Evolutionary conservation across 2,888 invertebrate species (phyloP), one percentile per base, ranked within the genome.

Genomic region (Balanococcus diminutus): DNA sequence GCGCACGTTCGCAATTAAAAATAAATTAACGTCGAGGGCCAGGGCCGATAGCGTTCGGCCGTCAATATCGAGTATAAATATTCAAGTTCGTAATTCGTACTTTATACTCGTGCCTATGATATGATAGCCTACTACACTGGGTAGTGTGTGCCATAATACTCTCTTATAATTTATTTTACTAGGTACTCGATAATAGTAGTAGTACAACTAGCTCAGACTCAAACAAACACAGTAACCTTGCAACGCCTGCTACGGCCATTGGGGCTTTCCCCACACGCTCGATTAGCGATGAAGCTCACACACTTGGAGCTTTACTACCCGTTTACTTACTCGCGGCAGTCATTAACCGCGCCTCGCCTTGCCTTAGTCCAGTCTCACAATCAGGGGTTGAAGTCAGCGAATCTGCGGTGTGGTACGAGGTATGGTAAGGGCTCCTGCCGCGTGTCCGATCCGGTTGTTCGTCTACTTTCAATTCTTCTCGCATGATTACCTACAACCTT

Each of bases 391-490:
- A 56, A 56, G 22, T n/a, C 19, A 22, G 11, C 22, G 11, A 22
- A 36, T 36, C 36, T 36, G 8, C 8, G 5, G 36, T 6, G 8
- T 6, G 3, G 36, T 36, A 36, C 36, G 36, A 6, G 5, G 36
- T 36, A 36, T 4, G 36, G 8, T 36, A 36, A 6, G 3, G 36
- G 36, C 22, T 22, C 19, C 22, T 22, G 19, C 56, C 22, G 22
- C 22, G 56, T 56, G 56, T 56, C 51, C 51, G n/a, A 3, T 36
- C 36, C n/a, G 14, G 46, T 46, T n/a, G n/a, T 22, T 56, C 56
- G 56, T 56, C 56, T 56, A 56, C 56, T 56, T 56, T 56, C 56
- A 56, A 56, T 56, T 56, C 56, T 56, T 56, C 56, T 56, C 56
- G 56, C 56, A 56, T 56, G 56, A 56, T 56, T 56, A 56, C 9